phyloP scores from a whole-genome alignment of 2,888 invertebrate species.

The Melieria omissa region DNA sequence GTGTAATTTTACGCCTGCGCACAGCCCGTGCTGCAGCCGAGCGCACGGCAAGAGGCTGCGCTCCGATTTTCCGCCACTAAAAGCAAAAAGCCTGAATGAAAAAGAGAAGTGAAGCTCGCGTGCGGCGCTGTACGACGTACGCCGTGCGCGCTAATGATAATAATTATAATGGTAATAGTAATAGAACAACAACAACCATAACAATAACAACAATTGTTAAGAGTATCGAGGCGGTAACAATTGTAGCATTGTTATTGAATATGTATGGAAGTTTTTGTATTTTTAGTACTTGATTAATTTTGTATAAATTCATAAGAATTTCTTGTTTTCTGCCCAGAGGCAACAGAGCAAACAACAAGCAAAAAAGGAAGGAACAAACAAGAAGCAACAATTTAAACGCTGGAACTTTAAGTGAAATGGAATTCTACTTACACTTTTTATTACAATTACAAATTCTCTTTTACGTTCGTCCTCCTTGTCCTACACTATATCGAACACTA shows the following conservation, averaged over 20 bases:
- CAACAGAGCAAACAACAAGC: neutral
- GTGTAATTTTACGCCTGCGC: too few species aligned
- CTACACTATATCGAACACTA: too few species aligned
- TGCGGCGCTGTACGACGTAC: neutral
- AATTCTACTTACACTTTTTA: neutral
- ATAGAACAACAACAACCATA: slow-evolving; percentile 38
- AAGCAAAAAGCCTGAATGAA: neutral
- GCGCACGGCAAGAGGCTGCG: neutral
- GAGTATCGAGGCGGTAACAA: too few species aligned
- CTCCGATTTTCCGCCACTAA: neutral
- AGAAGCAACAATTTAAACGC: slow-evolving; percentile 31
- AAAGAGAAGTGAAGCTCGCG: neutral
- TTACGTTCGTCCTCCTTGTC: too few species aligned
- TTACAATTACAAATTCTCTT: too few species aligned
- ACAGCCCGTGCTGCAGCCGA: too few species aligned
- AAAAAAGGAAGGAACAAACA: slow-evolving; percentile 12
- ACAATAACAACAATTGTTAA: neutral
- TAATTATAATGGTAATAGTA: slow-evolving; percentile 45
- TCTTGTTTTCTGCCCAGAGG: slow-evolving; percentile 13
- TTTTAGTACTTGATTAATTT: slow-evolving; percentile 11
- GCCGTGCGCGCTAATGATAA: slow-evolving; percentile 38
- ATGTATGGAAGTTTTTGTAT: slow-evolving; percentile 18
- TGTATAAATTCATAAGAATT: slow-evolving; percentile 19
- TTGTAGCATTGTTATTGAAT: slow-evolving; percentile 16
- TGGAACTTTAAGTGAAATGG: slow-evolving; percentile 16